Evolutionary conservation across 1,140 invertebrate species (phyloP), one percentile per base, ranked within the genome.

Genomic region (Drosophila varians): DNA sequence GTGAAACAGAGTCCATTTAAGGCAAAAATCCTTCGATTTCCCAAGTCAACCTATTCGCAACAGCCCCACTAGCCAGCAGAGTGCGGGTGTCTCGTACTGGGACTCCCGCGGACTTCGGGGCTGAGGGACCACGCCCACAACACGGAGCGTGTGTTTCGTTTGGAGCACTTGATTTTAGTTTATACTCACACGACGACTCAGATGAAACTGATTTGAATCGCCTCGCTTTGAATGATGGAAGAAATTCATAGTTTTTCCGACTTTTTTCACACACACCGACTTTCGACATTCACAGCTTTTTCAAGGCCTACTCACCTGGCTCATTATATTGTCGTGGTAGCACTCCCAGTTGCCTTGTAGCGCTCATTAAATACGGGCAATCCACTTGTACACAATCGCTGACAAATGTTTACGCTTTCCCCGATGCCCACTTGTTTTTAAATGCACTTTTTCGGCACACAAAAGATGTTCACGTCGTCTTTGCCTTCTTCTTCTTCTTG

Each of bases 281-380:
- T 77, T 86, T 87, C 82, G 60, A 90, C 75, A 74, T 64, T 77
- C 74, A 84, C 83, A 80, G 72, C 65, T 87, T 89, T 90, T 88
- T 88, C 83, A 88, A 87, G 82, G 82, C 82, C 83, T 80, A 88
- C 89, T 91, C 73, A 91, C 90, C 90, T 91, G 90, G 84, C 77
- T 91, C 90, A 91, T 91, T 84, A 91, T 91, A 91, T 87, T 77
- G 77, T 90, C 73, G 77, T 88, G 69, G 76, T 77, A 73, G 83
- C 56, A 90, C 71, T 77, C 62, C 38, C 14, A 70, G 83, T 86
- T 89, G 83, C 77, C 79, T 76, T 90, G 51, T 70, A 75, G 84
- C 71, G 83, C 70, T 80, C 89, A 90, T 90, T 87, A 90, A 90
- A 89, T 74, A 87, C 61, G 49, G 76, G 64, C 52, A 77, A 74